These are phyloP conservation scores for Ladona fulva DNA, from an alignment of 1,140 invertebrate species.

Conservation along the genomic window DNA sequence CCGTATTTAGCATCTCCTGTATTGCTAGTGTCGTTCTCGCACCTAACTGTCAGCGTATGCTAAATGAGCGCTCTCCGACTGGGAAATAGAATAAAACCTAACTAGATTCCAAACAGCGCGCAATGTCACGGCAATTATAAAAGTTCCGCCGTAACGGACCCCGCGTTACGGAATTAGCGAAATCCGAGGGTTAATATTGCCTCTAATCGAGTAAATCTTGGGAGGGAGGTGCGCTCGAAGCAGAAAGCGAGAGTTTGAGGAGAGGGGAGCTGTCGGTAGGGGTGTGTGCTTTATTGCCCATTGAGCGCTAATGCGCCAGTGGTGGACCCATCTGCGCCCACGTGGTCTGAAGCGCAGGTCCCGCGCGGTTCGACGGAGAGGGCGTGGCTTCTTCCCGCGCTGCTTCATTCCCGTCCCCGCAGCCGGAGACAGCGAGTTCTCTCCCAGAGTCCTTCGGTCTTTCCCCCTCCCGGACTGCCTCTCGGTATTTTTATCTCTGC, in stretches of 20 bases:
- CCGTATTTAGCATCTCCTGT: too few relatives aligned
- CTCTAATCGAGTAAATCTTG: neutral
- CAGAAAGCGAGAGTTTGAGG: neutral
- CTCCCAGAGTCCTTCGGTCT: neutral
- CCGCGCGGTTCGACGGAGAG: neutral
- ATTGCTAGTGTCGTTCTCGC: too few relatives aligned
- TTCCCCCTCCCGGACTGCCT: neutral
- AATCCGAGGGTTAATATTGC: too few relatives aligned
- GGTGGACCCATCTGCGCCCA: neutral
- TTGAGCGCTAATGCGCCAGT: neutral
- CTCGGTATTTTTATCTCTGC: neutral
- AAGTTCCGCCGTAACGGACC: too few relatives aligned
- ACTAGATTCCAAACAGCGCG: too few relatives aligned
- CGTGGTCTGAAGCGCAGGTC: neutral
- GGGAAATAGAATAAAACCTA: too few relatives aligned
- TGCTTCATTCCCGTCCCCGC: neutral
- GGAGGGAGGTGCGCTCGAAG: neutral
- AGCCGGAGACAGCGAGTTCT: neutral
- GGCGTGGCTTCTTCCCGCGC: neutral
- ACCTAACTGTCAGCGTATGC: too few relatives aligned
- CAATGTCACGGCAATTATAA: too few relatives aligned
- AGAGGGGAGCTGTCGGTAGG: neutral
- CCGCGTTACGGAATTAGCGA: too few relatives aligned
- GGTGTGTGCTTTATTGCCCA: constrained; percentile 7
- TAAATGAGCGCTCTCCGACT: too few relatives aligned